A percentile compares a stretch with the other conserved stretches of the same genome.
These are phyloP conservation scores for Balaeniceps rex DNA, from an alignment of 2,113 vertebrate genomes.

Conservation along the genomic window DNA sequence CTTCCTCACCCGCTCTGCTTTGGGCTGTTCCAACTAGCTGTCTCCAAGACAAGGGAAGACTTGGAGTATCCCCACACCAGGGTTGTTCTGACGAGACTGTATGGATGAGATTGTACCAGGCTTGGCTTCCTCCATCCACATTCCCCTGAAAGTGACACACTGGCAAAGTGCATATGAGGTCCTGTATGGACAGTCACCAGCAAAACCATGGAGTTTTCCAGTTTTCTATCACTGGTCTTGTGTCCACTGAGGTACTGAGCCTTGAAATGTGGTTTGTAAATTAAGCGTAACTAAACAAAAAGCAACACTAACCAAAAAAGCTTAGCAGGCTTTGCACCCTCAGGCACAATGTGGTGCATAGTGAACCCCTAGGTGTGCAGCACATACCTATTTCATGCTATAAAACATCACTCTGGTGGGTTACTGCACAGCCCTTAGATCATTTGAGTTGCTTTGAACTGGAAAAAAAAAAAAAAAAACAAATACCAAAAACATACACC, in stretches of 20 bases:
- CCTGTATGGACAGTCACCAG: background rate
- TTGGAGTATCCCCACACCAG: background rate
- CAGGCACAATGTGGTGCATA: background rate
- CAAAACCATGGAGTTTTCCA: background rate
- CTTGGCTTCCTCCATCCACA: background rate
- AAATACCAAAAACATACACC: background rate
- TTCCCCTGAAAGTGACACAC: background rate
- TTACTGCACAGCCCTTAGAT: background rate
- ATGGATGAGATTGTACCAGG: background rate
- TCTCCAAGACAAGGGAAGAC: background rate
- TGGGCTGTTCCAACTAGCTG: background rate
- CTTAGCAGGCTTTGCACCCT: background rate
- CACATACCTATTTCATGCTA: background rate
- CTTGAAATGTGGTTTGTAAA: background rate
- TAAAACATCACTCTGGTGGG: background rate
- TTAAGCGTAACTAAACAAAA: background rate
- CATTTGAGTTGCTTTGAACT: background rate
- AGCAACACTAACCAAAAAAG: background rate
- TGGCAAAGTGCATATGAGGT: background rate
- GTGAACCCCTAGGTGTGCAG: background rate
- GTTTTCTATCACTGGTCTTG: background rate
- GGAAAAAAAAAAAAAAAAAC: background rate
- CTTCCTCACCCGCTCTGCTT: background rate
- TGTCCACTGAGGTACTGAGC: background rate
- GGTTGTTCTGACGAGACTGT: background rate